Conservation (phyloP, 2,113 vertebrate species). For the Propithecus coquereli region DNA sequence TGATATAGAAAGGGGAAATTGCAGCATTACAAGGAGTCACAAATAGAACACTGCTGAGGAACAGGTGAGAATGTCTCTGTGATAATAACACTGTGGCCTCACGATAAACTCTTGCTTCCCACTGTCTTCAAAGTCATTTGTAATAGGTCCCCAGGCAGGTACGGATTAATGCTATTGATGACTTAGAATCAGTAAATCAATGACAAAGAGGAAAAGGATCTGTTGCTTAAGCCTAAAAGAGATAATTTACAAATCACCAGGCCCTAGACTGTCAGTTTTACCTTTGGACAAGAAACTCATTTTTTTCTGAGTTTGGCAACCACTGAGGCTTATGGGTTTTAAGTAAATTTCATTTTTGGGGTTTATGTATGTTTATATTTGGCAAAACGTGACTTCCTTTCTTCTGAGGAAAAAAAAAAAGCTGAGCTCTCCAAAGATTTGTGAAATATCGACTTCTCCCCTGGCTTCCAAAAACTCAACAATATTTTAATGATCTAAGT, state of each 20-base stretch:
- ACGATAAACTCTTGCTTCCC: constrained; percentile 5
- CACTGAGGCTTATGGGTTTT: constrained; percentile 32
- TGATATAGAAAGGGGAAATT: neutral
- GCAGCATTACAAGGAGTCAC: neutral
- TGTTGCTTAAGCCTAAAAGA: constrained; percentile 42
- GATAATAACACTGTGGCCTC: neutral
- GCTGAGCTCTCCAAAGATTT: constrained; percentile 35
- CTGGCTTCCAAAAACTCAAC: neutral
- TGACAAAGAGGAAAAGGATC: constrained; percentile 48
- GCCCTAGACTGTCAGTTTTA: neutral
- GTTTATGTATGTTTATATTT: constrained; percentile 51
- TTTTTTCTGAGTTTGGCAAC: constrained; percentile 42
- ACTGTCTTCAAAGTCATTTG: constrained; percentile 57
- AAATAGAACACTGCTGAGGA: neutral
- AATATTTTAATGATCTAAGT: constrained; percentile 33
- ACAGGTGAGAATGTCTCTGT: neutral
- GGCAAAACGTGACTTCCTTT: constrained; percentile 55
- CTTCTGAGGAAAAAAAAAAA: neutral
- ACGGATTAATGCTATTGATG: constrained; percentile 65
- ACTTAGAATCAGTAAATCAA: constrained; percentile 63
- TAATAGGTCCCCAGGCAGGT: constrained; percentile 64
- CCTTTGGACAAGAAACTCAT: constrained; percentile 56
- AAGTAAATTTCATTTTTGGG: constrained; percentile 48
- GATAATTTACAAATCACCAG: constrained; percentile 29
- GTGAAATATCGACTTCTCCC: constrained; percentile 13